A percentile compares a stretch with the other conserved stretches of the same genome.
These are phyloP conservation scores for Andrena camellia DNA, from an alignment of 2,888 invertebrate genomes.

Conservation along the genomic window DNA sequence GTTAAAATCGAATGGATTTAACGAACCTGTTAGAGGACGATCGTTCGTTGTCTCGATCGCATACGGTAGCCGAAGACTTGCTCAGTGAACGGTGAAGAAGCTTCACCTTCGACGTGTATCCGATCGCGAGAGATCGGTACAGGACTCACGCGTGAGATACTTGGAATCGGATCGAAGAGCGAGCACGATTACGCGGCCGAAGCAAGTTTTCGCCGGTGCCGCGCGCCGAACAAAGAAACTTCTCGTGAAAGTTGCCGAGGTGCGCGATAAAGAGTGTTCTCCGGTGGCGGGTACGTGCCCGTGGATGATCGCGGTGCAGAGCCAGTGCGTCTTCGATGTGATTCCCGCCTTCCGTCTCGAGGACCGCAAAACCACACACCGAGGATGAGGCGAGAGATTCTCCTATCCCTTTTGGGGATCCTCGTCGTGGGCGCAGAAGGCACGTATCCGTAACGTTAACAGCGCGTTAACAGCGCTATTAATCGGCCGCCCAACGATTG, in stretches of 20 bases:
- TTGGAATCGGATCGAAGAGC: neutral
- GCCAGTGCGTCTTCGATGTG: slow-evolving; percentile 71
- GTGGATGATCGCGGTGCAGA: slow-evolving; percentile 55
- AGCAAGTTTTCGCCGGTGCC: slow-evolving; percentile 42
- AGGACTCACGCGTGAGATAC: neutral
- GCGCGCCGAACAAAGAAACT: slow-evolving; percentile 59
- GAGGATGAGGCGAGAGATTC: slow-evolving; percentile 74
- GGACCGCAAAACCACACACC: slow-evolving; percentile 71
- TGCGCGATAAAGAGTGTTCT: slow-evolving; percentile 65
- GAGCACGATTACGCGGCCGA: slow-evolving; percentile 14
- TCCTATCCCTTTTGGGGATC: slow-evolving; percentile 78
- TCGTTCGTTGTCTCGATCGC: neutral
- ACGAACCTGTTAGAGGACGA: slow-evolving; percentile 26
- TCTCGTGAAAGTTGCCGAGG: slow-evolving; percentile 68
- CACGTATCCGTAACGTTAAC: slow-evolving; percentile 58
- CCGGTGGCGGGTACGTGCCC: slow-evolving; percentile 29
- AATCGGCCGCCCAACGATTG: neutral
- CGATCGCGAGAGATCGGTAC: neutral
- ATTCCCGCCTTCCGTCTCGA: slow-evolving; percentile 53
- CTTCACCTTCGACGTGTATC: neutral
- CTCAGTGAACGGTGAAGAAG: slow-evolving; percentile 2
- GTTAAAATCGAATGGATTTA: neutral
- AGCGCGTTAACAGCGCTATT: neutral
- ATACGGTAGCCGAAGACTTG: slow-evolving; percentile 18
- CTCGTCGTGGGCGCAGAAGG: slow-evolving; percentile 77